phyloP scores from a whole-genome alignment of 2,888 invertebrate genomes.

The Fragum sueziense region DNA sequence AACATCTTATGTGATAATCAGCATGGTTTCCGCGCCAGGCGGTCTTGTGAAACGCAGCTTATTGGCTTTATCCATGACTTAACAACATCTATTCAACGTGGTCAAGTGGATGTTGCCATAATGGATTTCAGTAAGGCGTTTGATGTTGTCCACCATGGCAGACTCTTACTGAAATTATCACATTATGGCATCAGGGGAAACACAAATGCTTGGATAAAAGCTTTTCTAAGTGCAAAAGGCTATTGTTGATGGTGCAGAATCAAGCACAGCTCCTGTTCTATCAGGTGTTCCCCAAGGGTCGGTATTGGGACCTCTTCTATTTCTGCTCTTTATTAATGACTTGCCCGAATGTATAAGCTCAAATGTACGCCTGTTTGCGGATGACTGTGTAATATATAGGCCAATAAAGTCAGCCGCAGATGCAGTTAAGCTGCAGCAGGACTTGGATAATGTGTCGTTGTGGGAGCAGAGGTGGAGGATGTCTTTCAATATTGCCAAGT shows the following conservation, averaged over 20 bases:
- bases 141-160: too few species aligned
- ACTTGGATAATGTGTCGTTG: slow-evolving; percentile 2
- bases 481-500: slow-evolving; percentile 21
- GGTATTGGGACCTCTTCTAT: slow-evolving; percentile 35
- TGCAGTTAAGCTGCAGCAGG: slow-evolving; percentile 8
- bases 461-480: slow-evolving; percentile 30
- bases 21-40: too few species aligned
- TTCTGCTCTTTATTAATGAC: slow-evolving; percentile 26
- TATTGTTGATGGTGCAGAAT: too few species aligned
- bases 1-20: too few species aligned
- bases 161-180: too few species aligned
- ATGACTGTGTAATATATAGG: slow-evolving; percentile 25
- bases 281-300: slow-evolving; percentile 35
- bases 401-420: neutral
- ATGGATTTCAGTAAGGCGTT: too few species aligned
- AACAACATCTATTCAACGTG: too few species aligned
- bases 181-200: slow-evolving; percentile 21
- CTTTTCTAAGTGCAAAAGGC: slow-evolving; percentile 23
- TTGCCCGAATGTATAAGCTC: slow-evolving; percentile 4
- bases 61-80: too few species aligned
- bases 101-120: neutral
- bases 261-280: slow-evolving; percentile 26
- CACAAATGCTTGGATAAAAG: slow-evolving; percentile 1
- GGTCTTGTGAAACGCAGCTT: too few species aligned
- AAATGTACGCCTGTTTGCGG: neutral